Base-by-base conservation (phyloP, 1,140 invertebrate genomes). In the Camponotus vicinus region DNA sequence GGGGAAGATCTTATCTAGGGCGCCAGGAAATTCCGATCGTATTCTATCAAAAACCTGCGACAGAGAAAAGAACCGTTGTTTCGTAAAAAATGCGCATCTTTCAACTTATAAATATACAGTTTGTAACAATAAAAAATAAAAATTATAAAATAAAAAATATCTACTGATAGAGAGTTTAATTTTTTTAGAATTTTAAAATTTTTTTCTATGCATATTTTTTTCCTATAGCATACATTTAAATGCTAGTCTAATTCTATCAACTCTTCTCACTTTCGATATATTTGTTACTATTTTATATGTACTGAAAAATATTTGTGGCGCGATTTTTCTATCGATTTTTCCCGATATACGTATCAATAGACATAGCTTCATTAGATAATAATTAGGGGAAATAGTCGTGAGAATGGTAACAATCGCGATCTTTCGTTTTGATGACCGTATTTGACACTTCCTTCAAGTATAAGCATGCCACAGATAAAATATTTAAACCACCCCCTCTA, bases 1-100 rank as follows among this genome's bases (percentile, higher is more conserved):
- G 0, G 98, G 96, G 27, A 96, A 92, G 6, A 99, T 93, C 92
- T 99, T 99, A 88, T 96, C 96, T 83, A 97, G 94, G 45, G 96
- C 95, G 52, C 96, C 94, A 2, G 97, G 97, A 57, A 96, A 96
- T 82, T 97, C 96, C 86, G 96, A 96, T 89, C 96, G 96, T 66
- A 98, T 95, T 91, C 96, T 95, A 86, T 97, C 96, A 92, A 98
- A 98, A 37, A 98, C 95, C 97, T 98, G 93, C 11, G 94, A 95
- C 40, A 37, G 40, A 40, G 32, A 21, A 27, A 4, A 11, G 27
- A 1, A 3, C 15, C 7, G 5, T 49, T 8, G 73, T 13, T 27
- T 37, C 2, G 1, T 21, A 15, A 64, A 7, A 34, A n/a, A 45
- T 0, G 0, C 27, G 8, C 4, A 18, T 15, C 6, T 40, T 40